Base-by-base conservation (phyloP, 2,888 invertebrate genomes). In the Crematogaster levior region DNA sequence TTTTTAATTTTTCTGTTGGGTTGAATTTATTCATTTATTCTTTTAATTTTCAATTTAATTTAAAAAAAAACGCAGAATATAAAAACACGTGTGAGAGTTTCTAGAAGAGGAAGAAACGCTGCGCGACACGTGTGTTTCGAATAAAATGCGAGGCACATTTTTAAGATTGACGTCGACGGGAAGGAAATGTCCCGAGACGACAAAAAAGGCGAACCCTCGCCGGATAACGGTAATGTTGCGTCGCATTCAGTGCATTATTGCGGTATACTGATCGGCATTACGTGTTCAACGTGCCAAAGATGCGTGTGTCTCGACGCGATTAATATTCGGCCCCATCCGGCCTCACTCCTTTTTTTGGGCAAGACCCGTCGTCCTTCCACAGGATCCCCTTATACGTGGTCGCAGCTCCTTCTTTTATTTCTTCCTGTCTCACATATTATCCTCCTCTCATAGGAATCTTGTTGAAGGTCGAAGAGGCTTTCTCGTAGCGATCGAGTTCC, bases 201-300 rank as follows among this genome's bases (percentile, higher is more conserved):
- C 84, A 88, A 87, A 85, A 85, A 82, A 88, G 89, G 86, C 86
- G 86, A 90, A 91, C 87, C 89, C 84, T 93, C 93, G 93, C 93
- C 93, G 93, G 92, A 90, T 93, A 93, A 93, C 93, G 93, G 93
- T 92, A 90, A 83, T 81, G 68, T 84, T 91, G 90, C 90, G 89
- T 81, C 84, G 81, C 24, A 65, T 72, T 72, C 58, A 30, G 58
- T 63, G 72, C 68, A 82, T 85, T 81, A 80, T 77, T 60, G 81
- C 74, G 46, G 74, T 85, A 88, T 84, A 74, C 82, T 84, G 84
- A 83, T 81, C 79, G 82, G 86, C 80, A 88, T 88, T 90, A 90
- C 91, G 89, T 90, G 88, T 84, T 68, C 83, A 79, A 83, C 85
- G 88, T 82, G 89, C 85, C 89, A 91, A 92, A 90, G 90, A 91